phyloP scores from a whole-genome alignment of 2,113 vertebrate species.

The Phrynosoma blainvillii region DNA sequence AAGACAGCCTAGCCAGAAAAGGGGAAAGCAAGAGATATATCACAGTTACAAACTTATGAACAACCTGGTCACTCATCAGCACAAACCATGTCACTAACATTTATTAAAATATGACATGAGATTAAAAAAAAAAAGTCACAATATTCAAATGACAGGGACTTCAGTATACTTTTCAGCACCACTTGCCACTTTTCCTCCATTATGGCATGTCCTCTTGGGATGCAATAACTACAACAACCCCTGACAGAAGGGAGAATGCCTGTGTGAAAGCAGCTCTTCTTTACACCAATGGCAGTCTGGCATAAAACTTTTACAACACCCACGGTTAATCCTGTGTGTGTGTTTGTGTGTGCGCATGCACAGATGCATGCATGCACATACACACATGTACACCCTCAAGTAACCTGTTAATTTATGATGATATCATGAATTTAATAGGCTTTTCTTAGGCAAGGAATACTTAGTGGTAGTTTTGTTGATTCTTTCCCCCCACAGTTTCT shows the following conservation, averaged over 20 bases:
- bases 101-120: neutral
- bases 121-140: neutral
- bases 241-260: neutral
- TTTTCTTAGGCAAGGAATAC: too few species aligned
- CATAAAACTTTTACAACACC: neutral
- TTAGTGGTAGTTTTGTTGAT: too few species aligned
- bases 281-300: neutral
- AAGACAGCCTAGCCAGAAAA: conserved; percentile 88
- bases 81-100: neutral
- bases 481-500: too few species aligned
- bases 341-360: too few species aligned
- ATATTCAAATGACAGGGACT: neutral
- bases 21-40: conserved; percentile 11
- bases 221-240: neutral
- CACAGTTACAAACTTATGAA: neutral
- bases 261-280: neutral
- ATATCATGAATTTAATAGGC: too few species aligned
- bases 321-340: neutral
- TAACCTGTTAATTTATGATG: too few species aligned
- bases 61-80: too few species aligned
- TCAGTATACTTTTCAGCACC: neutral
- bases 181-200: neutral
- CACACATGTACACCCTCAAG: too few species aligned
- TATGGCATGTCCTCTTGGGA: neutral
- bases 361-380: too few species aligned